A percentile compares a stretch with the other conserved stretches of the same genome.
phyloP scores from a whole-genome alignment of 2,888 invertebrate genomes.

The Synanthedon tipuliformis region DNA sequence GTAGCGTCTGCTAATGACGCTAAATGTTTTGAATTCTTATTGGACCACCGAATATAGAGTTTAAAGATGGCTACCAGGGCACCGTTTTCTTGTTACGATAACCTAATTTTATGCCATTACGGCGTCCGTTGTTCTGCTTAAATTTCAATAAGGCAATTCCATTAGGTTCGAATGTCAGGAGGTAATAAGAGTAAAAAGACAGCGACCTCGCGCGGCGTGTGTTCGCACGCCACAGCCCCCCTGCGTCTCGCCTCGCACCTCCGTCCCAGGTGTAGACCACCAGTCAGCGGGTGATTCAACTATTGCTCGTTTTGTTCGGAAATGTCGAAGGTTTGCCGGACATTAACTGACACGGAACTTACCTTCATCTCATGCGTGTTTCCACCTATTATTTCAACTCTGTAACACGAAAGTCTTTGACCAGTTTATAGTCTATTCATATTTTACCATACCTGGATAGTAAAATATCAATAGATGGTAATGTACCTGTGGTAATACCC shows the following conservation, averaged over 20 bases:
- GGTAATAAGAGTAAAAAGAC: conserved; percentile 58
- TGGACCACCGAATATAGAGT: conserved; percentile 45
- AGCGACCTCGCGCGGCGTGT: conserved; percentile 53
- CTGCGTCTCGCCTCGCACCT: background rate
- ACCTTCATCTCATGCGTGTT: conserved; percentile 55
- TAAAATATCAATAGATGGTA: too few relatives aligned
- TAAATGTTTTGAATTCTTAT: conserved; percentile 62
- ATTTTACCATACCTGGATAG: too few relatives aligned
- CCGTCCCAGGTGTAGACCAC: conserved; percentile 2
- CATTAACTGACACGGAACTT: conserved; percentile 60
- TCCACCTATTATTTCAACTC: conserved; percentile 35
- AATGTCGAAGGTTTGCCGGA: conserved; percentile 67
- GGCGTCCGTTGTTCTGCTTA: conserved; percentile 52
- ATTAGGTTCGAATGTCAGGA: conserved; percentile 65
- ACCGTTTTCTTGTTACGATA: conserved; percentile 64
- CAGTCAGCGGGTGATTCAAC: conserved; percentile 40
- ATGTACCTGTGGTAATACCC: too few relatives aligned
- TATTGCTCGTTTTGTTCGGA: conserved; percentile 44
- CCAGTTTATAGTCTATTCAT: too few relatives aligned
- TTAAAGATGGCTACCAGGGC: conserved; percentile 64
- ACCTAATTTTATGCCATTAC: conserved; percentile 64
- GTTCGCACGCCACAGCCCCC: conserved; percentile 25
- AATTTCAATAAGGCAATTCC: conserved; percentile 60
- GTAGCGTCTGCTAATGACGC: conserved; percentile 19
- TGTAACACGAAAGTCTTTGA: too few relatives aligned